Percentiles rank a stretch among this genome's conserved stretches.
These are phyloP conservation scores for Phalera bucephala DNA, from an alignment of 2,888 invertebrate species.

Conservation along the genomic window DNA sequence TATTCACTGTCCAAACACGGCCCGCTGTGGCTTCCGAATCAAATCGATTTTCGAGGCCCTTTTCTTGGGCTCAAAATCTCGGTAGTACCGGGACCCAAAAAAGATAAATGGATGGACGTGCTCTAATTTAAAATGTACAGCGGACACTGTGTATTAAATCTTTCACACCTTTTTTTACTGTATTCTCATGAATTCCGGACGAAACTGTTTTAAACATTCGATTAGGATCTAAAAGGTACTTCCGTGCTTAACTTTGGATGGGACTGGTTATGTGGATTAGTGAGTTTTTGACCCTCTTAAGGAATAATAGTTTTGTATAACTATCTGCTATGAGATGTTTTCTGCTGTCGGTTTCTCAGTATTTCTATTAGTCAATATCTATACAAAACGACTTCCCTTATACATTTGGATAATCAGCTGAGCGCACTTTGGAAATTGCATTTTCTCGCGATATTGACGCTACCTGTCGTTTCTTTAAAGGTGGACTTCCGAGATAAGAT, in stretches of 20 bases:
- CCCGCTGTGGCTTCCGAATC: constrained; percentile 31
- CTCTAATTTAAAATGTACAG: constrained; percentile 38
- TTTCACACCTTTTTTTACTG: constrained; percentile 33
- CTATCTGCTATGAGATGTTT: too few species aligned
- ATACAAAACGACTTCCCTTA: too few species aligned
- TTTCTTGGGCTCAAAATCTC: constrained; percentile 20
- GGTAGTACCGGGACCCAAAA: constrained; percentile 16
- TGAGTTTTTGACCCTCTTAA: constrained; percentile 14
- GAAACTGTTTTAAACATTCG: constrained; percentile 22
- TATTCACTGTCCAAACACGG: constrained; percentile 31
- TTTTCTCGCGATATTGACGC: too few species aligned
- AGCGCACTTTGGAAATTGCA: too few species aligned
- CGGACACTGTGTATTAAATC: constrained; percentile 19
- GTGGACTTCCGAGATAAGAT: too few species aligned
- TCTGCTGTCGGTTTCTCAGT: too few species aligned
- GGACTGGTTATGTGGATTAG: constrained; percentile 12
- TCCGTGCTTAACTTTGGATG: constrained; percentile 14
- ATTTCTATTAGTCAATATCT: too few species aligned
- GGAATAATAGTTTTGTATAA: too few species aligned
- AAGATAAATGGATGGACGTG: constrained; percentile 34
- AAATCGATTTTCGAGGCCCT: constrained; percentile 37
- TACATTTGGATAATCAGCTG: too few species aligned
- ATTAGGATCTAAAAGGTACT: constrained; percentile 30
- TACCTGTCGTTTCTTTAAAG: too few species aligned
- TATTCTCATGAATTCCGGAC: constrained; percentile 23